Conservation (phyloP, 2,797 vertebrate species). For the Takifugu rubripes region DNA sequence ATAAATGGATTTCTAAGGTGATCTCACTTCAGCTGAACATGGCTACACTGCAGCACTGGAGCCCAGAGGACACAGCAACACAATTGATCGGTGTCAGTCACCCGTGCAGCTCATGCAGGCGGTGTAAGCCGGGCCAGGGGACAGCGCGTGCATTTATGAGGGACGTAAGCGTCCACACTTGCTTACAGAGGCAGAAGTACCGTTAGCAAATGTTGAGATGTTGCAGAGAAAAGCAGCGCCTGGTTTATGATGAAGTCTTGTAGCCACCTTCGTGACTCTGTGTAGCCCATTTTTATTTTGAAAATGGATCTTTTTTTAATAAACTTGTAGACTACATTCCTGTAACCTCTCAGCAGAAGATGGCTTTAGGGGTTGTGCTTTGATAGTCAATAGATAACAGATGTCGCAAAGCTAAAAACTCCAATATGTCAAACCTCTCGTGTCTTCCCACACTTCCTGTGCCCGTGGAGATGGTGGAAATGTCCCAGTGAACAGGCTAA, state of each 20-base stretch:
- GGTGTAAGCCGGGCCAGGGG: neutral
- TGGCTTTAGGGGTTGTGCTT: no score
- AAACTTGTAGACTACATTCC: no score
- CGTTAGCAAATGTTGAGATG: no score
- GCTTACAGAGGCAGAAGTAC: constrained; percentile 4
- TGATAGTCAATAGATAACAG: no score
- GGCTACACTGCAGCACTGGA: constrained; percentile 16
- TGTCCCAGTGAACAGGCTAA: neutral
- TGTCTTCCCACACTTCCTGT: neutral
- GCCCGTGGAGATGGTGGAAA: neutral
- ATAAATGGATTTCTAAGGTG: constrained; percentile 26
- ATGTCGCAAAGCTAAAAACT: no score
- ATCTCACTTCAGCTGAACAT: constrained; percentile 24
- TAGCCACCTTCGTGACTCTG: no score
- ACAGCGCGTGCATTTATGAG: neutral
- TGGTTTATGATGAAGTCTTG: no score
- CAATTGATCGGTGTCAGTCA: constrained; percentile 42
- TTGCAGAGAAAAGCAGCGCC: no score
- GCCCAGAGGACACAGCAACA: constrained; percentile 23
- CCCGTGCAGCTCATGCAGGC: constrained; percentile 7
- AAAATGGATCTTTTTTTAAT: no score
- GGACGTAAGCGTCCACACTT: constrained; percentile 13
- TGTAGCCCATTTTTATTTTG: no score
- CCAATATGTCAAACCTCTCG: neutral
- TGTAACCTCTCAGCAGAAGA: no score